phyloP scores from a whole-genome alignment of 1,140 invertebrate species.

The Cyrtorhinus lividipennis region DNA sequence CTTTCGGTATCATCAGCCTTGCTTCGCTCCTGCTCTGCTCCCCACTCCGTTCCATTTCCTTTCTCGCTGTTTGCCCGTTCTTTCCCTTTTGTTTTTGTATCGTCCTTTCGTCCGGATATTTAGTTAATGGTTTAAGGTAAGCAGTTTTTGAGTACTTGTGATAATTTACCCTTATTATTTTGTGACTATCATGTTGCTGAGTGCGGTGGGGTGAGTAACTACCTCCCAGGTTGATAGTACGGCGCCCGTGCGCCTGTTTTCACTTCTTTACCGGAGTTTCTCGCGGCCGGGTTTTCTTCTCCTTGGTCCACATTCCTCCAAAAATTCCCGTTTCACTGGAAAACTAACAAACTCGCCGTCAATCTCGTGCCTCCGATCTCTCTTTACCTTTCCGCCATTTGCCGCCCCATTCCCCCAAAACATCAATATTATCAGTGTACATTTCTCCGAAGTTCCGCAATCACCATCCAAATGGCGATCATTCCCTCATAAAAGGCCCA shows the following conservation, averaged over 20 bases:
- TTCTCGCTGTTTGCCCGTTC: neutral
- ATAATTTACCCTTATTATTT: neutral
- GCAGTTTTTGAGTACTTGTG: neutral
- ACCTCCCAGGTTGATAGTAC: neutral
- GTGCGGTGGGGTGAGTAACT: neutral
- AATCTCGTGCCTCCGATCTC: neutral
- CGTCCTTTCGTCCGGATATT: neutral
- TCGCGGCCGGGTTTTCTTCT: neutral
- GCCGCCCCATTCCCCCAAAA: neutral
- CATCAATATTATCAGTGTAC: neutral
- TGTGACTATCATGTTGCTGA: neutral
- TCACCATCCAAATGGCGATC: too few relatives aligned
- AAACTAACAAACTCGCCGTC: neutral
- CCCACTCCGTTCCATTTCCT: constrained; percentile 9
- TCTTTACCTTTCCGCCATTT: neutral
- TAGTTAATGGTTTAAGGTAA: constrained; percentile 6
- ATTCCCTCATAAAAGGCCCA: neutral
- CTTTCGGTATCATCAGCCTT: constrained; percentile 8
- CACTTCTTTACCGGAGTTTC: neutral
- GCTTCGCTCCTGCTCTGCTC: neutral
- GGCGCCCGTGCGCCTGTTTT: neutral
- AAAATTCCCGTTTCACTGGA: neutral
- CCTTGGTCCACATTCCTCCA: neutral
- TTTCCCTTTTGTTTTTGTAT: constrained; percentile 2
- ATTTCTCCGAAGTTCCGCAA: neutral